Conservation (phyloP, 2,888 invertebrate genomes). For the Neoscelio sp. region DNA sequence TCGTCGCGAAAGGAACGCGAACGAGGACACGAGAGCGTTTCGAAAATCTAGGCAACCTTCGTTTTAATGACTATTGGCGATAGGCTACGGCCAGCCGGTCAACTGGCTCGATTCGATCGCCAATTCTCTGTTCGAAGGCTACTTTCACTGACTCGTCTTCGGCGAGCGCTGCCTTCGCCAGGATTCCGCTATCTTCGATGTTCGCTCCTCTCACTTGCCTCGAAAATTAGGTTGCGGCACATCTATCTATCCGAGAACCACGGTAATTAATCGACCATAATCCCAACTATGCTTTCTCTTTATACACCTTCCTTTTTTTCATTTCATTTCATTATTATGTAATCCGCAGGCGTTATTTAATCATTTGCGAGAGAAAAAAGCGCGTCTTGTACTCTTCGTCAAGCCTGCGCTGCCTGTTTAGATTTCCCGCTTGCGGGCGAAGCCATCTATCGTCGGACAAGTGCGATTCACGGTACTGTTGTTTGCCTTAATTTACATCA, state of each 20-base stretch:
- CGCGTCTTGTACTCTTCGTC: no score
- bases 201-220: conserved; percentile 59
- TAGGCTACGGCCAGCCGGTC: conserved; percentile 67
- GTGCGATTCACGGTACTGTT: not conserved
- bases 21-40: conserved; percentile 71
- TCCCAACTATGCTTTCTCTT: conserved; percentile 56
- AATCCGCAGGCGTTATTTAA: conserved; percentile 23
- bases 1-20: conserved; percentile 70
- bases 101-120: conserved; percentile 65
- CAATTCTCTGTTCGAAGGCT: conserved; percentile 67
- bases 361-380: no score
- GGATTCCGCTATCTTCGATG: conserved; percentile 63
- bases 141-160: conserved; percentile 73
- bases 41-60: conserved; percentile 76
- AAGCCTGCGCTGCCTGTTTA: no score
- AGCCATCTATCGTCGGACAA: not conserved
- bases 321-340: conserved; percentile 13
- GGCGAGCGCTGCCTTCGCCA: conserved; percentile 52
- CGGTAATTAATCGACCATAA: conserved; percentile 54
- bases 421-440: no score
- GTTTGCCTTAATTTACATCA: no score
- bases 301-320: conserved; percentile 38
- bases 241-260: conserved; percentile 52
- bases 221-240: conserved; percentile 64
- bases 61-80: conserved; percentile 72